Conservation (phyloP, 2,888 invertebrate genomes). For the Spisula solida region DNA sequence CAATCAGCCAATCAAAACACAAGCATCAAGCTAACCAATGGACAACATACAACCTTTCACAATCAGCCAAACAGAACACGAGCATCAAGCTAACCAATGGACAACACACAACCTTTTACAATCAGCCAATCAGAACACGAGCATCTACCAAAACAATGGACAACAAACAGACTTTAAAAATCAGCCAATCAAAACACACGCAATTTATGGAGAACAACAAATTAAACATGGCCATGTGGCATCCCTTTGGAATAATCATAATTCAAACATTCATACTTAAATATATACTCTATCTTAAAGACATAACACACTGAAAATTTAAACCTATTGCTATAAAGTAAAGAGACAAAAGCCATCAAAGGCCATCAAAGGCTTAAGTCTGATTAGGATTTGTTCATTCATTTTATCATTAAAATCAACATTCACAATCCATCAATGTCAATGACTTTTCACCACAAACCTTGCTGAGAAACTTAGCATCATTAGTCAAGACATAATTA, state of each 20-base stretch:
- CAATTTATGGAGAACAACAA: too few species aligned
- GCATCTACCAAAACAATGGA: not conserved
- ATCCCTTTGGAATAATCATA: too few species aligned
- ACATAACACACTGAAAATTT: too few species aligned
- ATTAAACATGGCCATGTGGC: too few species aligned
- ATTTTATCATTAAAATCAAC: not conserved
- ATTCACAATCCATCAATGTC: slow-evolving; percentile 7
- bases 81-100: not conserved
- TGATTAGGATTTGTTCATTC: not conserved
- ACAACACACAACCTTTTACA: not conserved
- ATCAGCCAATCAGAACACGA: not conserved
- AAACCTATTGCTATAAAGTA: too few species aligned
- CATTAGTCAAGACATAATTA: not conserved
- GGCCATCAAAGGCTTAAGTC: not conserved
- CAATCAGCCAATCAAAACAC: too few species aligned
- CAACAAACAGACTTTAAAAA: not conserved
- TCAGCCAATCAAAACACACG: too few species aligned
- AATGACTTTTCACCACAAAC: not conserved
- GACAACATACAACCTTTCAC: not conserved
- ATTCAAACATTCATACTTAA: too few species aligned
- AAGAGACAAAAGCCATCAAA: not conserved
- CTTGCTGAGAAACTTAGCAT: not conserved
- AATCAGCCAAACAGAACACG: not conserved
- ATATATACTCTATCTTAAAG: too few species aligned
- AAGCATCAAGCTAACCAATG: not conserved